Percentiles rank a stretch among this genome's conserved stretches.
These are phyloP conservation scores for Machaerirhynchus nigripectus DNA, from an alignment of 2,113 vertebrate genomes.

Conservation along the genomic window DNA sequence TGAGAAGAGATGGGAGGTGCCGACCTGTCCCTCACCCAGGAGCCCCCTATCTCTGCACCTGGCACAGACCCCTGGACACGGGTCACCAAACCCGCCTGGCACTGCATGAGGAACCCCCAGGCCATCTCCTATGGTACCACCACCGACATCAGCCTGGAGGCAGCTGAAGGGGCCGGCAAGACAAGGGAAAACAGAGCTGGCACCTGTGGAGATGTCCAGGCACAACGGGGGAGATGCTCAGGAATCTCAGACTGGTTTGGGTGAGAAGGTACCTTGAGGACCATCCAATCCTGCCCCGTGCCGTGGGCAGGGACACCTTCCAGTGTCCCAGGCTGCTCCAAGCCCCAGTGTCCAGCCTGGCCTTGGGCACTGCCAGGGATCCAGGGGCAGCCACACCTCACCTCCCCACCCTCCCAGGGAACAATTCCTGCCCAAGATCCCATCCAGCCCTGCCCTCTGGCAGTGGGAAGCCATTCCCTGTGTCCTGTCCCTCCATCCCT, in stretches of 20 bases:
- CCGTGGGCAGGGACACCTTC: not conserved
- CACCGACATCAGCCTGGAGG: rapidly evolving
- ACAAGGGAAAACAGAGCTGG: not conserved
- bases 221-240: rapidly evolving
- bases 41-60: not conserved
- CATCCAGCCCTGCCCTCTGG: not conserved
- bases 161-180: rapidly evolving
- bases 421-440: not conserved
- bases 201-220: rapidly evolving
- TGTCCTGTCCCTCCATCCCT: not conserved
- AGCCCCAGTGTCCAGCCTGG: not conserved
- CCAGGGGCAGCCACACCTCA: not conserved
- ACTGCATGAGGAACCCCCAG: rapidly evolving
- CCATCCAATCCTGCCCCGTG: rapidly evolving
- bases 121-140: rapidly evolving
- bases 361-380: not conserved
- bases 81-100: not conserved
- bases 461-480: not conserved
- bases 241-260: not conserved
- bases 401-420: not conserved
- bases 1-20: not conserved
- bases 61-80: not conserved
- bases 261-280: rapidly evolving
- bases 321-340: not conserved
- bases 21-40: rapidly evolving